Base-by-base conservation (phyloP, 2,113 vertebrate genomes). In the Triplophysa siluroides region DNA sequence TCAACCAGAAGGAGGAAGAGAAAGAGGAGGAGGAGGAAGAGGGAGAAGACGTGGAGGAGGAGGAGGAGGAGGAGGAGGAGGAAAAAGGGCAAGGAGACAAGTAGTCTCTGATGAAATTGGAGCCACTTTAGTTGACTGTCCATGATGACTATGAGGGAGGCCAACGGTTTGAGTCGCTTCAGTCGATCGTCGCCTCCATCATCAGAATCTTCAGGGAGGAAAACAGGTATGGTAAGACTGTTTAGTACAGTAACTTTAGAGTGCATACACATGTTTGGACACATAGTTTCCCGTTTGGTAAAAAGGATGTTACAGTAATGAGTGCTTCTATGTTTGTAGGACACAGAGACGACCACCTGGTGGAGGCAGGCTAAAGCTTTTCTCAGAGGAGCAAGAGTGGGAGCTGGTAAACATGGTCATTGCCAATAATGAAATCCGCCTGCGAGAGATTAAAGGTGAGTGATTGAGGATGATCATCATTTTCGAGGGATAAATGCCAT, bases 311-410 rank as follows among this genome's bases (percentile, higher is more conserved):
- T 12, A 60, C 64, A 21, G 23, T 50, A 43, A 41, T 62, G 7
- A 54, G 26, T 63, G 5, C 23, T 21, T 61, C 45, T 72, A 16
- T 78, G 72, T 78, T 78, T 76, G 64, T 21, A 76, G 26, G 38
- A 41, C 41, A 24, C 26, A 76, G 9, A 76, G 60, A 58, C 24
- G n/a, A 50, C 23, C 67, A 50, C 23, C 67, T 71, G 24, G 33
- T 66, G 69, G 68, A 74, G 76, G 62, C 29, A 74, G 76, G 41
- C 14, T n/a, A 45, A 38, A n/a, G 61, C 47, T 74, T 21, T 83
- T 78, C 41, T 78, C 76, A 16, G 62, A 78, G 12, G 19, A 79
- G 62, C 61, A 75, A 74, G 63, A 79, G 50, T 67, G 13, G 29
- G 52, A 23, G 63, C 43, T 73, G 23, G 26, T 73, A 33, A 52